phyloP scores from a whole-genome alignment of 2,888 invertebrate species.

The Tinea trinotella region DNA sequence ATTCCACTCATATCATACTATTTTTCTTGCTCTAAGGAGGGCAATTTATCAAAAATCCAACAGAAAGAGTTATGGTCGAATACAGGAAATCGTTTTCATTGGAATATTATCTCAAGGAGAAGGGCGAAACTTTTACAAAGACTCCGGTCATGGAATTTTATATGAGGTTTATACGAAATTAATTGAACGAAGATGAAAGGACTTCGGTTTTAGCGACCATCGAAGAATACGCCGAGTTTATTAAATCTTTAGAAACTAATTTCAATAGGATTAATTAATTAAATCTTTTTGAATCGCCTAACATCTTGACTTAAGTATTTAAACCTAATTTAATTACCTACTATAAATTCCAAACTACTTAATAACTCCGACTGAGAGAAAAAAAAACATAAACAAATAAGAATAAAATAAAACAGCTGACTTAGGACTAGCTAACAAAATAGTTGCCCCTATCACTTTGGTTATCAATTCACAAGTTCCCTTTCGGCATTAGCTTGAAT shows the following conservation, averaged over 20 bases:
- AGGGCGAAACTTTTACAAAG: neutral
- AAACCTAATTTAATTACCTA: too few species aligned
- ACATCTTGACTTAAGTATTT: neutral
- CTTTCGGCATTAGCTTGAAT: conserved; percentile 41
- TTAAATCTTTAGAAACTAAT: neutral
- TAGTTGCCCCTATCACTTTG: neutral
- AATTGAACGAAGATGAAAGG: conserved; percentile 7
- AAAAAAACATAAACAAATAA: too few species aligned
- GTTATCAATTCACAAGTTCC: conserved; percentile 19
- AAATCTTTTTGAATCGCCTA: too few species aligned
- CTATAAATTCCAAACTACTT: too few species aligned
- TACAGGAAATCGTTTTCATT: conserved; percentile 32
- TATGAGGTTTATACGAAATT: conserved; percentile 8
- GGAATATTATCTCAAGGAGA: conserved; percentile 26
- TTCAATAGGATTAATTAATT: neutral
- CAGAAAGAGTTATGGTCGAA: conserved; percentile 28
- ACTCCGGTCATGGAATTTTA: neutral
- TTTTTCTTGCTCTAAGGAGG: conserved; percentile 29
- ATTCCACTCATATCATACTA: conserved; percentile 29
- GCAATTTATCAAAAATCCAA: conserved; percentile 34
- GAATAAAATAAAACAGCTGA: neutral
- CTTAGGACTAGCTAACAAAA: neutral
- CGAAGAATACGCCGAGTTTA: neutral
- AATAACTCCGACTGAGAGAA: too few species aligned
- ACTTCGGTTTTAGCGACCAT: neutral